Conservation (phyloP, 2,797 vertebrate genomes). For the Bucorvus abyssinicus region DNA sequence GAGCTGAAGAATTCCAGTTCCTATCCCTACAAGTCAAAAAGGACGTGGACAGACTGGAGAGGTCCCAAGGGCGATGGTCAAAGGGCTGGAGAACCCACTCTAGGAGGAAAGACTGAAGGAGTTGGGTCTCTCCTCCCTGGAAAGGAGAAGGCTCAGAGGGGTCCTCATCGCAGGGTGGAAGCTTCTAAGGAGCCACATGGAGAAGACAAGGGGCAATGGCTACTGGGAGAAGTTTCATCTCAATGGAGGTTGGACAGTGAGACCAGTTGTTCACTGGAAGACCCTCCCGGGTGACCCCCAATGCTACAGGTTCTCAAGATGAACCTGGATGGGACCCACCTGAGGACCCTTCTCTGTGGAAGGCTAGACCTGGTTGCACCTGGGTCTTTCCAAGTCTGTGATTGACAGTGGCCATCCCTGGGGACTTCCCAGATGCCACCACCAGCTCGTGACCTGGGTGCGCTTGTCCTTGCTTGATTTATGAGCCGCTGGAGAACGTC, state of each 20-base stretch:
- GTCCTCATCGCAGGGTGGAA: not conserved
- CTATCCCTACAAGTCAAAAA: not conserved
- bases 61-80: not conserved
- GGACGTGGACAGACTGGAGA: not conserved
- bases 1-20: not conserved
- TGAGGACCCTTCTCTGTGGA: accelerated
- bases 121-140: not conserved
- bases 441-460: not conserved
- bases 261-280: not conserved
- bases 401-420: accelerated
- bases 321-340: not conserved
- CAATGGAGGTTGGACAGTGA: too few relatives aligned
- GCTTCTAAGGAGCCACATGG: not conserved
- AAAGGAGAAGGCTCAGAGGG: not conserved
- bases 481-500: not conserved
- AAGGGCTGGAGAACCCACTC: not conserved
- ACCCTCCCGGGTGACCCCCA: not conserved
- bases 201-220: not conserved
- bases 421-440: not conserved
- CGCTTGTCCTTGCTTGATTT: not conserved
- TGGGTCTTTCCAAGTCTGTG: not conserved
- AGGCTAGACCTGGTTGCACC: not conserved
- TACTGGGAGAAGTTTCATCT: not conserved
- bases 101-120: not conserved
- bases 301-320: not conserved